Base-by-base conservation (phyloP, 2,888 invertebrate genomes). In the Agonopterix arenella region DNA sequence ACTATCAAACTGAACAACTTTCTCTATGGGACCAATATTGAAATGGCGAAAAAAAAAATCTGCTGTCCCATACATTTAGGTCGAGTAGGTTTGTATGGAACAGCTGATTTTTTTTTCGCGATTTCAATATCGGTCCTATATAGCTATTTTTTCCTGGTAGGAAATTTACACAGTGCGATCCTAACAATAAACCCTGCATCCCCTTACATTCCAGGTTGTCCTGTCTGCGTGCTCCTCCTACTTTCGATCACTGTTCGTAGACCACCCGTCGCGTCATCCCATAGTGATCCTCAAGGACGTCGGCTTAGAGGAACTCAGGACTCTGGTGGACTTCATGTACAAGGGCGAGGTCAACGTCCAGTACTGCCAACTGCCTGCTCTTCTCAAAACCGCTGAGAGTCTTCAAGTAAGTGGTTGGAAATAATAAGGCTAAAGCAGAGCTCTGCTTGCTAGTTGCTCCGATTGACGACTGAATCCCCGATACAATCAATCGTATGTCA, bases 271-370 rank as follows among this genome's bases (percentile, higher is more conserved):
- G 84, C 93, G 94, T 68, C 97, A 97, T 84, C 97, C 97, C 73
- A 97, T 97, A 82, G 96, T 97, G 84, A 97, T 97, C 84, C 93
- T 97, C 73, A 97, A 97, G 90, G 97, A 97, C 96, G 97, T 97
- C 79, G 94, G 95, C 76, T 95, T 96, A 85, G 92, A 94, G 79
- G 97, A 97, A 90, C 91, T 97, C 76, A 93, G 96, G 83, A 97
- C 97, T 66, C 93, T 97, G 79, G 94, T 97, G 82, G 96, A 97
- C 92, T 97, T 97, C 93, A 97, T 97, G 97, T 97, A 97, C 92
- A 95, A 96, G 89, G 97, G 97, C 76, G 97, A 97, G 90, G 97
- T 97, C 72, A 96, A 96, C 94, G 96, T 97, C 77, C 96, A 96
- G 90, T 96, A 96, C 89, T 96, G 96, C 91, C 96, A 96, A 90